Evolutionary conservation across 2,888 invertebrate genomes (phyloP).

Genomic region (Idaea biselata): DNA sequence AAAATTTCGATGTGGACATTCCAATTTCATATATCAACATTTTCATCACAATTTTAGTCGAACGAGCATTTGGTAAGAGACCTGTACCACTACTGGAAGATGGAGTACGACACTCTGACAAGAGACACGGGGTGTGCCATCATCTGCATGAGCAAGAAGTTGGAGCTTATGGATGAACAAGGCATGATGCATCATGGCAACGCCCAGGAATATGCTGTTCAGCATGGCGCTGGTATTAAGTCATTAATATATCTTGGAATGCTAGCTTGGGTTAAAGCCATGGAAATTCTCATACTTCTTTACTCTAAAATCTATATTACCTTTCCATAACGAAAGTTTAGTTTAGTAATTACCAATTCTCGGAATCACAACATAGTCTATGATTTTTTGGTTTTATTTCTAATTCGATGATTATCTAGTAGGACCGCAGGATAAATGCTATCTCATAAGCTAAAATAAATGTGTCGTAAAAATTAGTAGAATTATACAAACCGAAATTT

Average conservation of each 20-base stretch:
- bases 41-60: slow-evolving; percentile 36
- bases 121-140: slow-evolving; percentile 56
- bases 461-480: too few species aligned
- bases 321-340: neutral
- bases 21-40: neutral
- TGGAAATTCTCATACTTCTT: neutral
- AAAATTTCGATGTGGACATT: too few species aligned
- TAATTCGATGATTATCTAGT: too few species aligned
- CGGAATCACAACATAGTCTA: neutral
- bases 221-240: slow-evolving; percentile 52
- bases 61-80: slow-evolving; percentile 52
- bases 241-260: neutral
- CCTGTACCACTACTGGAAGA: slow-evolving; percentile 61
- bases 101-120: slow-evolving; percentile 46
- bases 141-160: slow-evolving; percentile 56
- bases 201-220: slow-evolving; percentile 45
- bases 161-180: slow-evolving; percentile 42
- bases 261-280: too few species aligned
- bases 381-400: too few species aligned
- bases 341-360: neutral
- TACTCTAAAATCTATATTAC: neutral
- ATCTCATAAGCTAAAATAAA: too few species aligned
- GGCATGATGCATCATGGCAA: slow-evolving; percentile 53
- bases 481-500: too few species aligned
- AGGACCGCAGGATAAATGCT: too few species aligned